Evolutionary conservation across 2,113 vertebrate genomes (phyloP).

Genomic region (Drymodes brunneopygia): DNA sequence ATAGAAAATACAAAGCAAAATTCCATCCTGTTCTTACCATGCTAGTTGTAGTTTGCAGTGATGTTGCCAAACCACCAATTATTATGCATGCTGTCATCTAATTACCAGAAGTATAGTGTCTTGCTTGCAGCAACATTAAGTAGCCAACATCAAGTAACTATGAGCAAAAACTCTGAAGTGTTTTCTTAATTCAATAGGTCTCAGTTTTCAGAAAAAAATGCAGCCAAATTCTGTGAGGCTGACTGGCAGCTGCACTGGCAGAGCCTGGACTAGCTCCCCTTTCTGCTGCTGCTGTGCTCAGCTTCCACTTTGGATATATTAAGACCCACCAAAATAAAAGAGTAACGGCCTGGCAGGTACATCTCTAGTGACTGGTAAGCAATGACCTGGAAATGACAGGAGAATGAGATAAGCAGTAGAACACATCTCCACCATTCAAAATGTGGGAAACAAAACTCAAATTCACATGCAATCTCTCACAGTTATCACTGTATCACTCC

Average conservation of each 20-base stretch:
- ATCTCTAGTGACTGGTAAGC: neutral
- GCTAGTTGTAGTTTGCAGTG: fast-evolving
- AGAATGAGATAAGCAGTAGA: neutral
- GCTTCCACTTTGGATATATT: neutral
- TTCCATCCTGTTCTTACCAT: neutral
- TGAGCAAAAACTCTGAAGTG: neutral
- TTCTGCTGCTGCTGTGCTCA: neutral
- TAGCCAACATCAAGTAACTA: neutral
- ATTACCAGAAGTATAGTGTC: neutral
- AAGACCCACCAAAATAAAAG: neutral
- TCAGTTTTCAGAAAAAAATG: neutral
- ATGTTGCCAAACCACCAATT: neutral
- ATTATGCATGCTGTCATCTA: neutral
- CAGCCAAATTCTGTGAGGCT: neutral
- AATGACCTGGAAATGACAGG: neutral
- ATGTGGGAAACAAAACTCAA: neutral
- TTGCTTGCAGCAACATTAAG: neutral
- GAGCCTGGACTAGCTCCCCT: neutral
- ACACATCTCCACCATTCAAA: neutral
- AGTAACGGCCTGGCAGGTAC: neutral
- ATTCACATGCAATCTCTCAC: neutral
- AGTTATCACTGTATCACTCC: neutral
- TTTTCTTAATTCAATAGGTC: neutral
- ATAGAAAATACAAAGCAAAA: neutral
- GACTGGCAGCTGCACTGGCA: neutral